Base-by-base conservation (phyloP, 92 coral and sea anemone species). In the Meandrina meandrites region DNA sequence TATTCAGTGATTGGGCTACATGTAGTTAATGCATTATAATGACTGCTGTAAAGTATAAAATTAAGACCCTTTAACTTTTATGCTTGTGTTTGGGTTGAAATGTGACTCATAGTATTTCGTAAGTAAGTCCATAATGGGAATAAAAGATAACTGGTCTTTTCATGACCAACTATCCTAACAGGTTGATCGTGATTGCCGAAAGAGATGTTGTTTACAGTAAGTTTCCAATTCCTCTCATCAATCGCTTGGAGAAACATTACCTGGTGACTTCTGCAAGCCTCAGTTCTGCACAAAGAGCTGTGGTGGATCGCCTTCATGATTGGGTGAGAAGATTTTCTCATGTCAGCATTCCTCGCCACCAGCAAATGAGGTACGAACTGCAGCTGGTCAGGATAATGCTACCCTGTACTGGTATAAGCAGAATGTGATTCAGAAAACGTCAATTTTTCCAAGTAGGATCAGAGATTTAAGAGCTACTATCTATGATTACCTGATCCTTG, bases 161-260 rank as follows among this genome's bases (percentile, higher is more conserved):
- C 28, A 35, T 18, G 18, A 18, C 2, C 27, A 19, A 34, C 24
- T 47, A 8, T n/a, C 47, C 12, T 31, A 54, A 28, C 73, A 93
- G 98, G 74, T 62, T 95, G 88, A 92, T 95, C 81, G 98, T 95
- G 32, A 88, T 95, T 31, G 98, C 98, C 11, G 98, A 95, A 87
- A 95, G 86, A 86, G 91, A 90, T 21, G 94, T 89, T 47, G 98
- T 95, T 47, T 94, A 94, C 83, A 88, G 86, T 31, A 82, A 88
- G 72, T 94, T 94, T 78, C 98, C 95, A 2, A 92, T 94, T 32
- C 98, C 98, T 45, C 84, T 94, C 50, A 94, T 94, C 62, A 94
- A 94, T 87, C 95, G 98, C 75, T 78, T 94, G 75, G 98, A 94
- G 88, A 94, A 94, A 66, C 98, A 94, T 71, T 92, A 90, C 81